phyloP scores from a whole-genome alignment of 2,797 vertebrate species.

The Hirundo rustica region DNA sequence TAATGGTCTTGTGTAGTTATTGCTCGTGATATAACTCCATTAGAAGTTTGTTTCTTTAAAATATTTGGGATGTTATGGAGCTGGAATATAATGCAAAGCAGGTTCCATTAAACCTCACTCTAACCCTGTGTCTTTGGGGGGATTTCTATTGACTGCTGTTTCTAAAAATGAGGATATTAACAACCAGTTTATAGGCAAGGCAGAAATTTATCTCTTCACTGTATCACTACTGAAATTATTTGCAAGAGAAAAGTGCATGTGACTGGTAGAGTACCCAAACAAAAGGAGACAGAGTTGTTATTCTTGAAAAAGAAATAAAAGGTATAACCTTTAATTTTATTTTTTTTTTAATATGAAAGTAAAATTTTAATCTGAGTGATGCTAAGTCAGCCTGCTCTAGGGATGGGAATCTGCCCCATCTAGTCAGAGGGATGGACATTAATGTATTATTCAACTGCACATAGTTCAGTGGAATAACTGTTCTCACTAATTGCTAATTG shows the following conservation, averaged over 20 bases:
- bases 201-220: neutral
- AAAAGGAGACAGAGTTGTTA: neutral
- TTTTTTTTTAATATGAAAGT: neutral
- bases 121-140: neutral
- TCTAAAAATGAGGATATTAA: neutral
- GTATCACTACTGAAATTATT: neutral
- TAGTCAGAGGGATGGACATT: neutral
- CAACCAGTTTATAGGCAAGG: neutral
- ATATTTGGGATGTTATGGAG: neutral
- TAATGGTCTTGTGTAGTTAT: neutral
- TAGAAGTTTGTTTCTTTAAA: neutral
- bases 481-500: conserved; percentile 74
- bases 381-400: neutral
- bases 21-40: neutral
- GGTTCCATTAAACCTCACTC: neutral
- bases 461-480: conserved; percentile 64
- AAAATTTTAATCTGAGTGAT: neutral
- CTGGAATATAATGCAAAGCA: neutral
- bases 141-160: neutral
- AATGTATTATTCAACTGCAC: conserved; percentile 66
- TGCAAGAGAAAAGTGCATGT: neutral
- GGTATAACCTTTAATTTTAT: neutral
- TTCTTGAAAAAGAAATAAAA: neutral
- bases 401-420: neutral
- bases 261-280: neutral